A percentile compares a stretch with the other conserved stretches of the same genome.
Evolutionary conservation across 2,797 vertebrate genomes (phyloP).

Genomic region (Urosaurus nigricauda): DNA sequence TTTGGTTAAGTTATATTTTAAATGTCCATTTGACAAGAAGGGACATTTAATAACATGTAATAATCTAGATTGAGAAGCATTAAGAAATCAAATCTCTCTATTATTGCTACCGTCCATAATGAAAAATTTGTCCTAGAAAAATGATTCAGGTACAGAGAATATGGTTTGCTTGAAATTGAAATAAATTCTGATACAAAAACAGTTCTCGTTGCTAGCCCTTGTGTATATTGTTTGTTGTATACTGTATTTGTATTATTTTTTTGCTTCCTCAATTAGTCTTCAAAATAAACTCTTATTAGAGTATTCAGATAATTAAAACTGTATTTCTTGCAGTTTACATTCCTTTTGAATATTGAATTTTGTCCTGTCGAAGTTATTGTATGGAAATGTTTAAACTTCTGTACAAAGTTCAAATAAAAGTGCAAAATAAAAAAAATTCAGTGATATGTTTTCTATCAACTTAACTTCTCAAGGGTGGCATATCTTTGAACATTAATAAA

Average conservation of each 20-base stretch:
- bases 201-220: constrained; percentile 74
- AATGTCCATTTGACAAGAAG: constrained; percentile 75
- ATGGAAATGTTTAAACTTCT: constrained; percentile 83
- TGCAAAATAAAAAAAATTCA: constrained; percentile 47
- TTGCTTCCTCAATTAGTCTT: constrained; percentile 80
- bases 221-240: constrained; percentile 79
- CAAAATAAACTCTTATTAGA: constrained; percentile 77
- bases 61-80: constrained; percentile 78
- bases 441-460: not conserved
- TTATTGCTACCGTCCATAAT: constrained; percentile 76
- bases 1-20: constrained; percentile 74
- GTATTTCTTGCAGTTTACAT: constrained; percentile 83
- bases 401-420: constrained; percentile 86
- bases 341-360: constrained; percentile 82
- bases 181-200: constrained; percentile 75
- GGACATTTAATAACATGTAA: constrained; percentile 70
- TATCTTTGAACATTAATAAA: not conserved
- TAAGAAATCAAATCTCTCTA: constrained; percentile 77
- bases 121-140: constrained; percentile 78
- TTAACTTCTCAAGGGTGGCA: not conserved
- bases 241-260: constrained; percentile 74
- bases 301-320: constrained; percentile 81
- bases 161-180: constrained; percentile 72
- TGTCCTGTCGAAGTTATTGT: constrained; percentile 83
- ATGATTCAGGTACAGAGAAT: constrained; percentile 77